A percentile compares a stretch with the other conserved stretches of the same genome.
Evolutionary conservation across 2,113 vertebrate genomes (phyloP).

Genomic region (Marmota flaviventris): DNA sequence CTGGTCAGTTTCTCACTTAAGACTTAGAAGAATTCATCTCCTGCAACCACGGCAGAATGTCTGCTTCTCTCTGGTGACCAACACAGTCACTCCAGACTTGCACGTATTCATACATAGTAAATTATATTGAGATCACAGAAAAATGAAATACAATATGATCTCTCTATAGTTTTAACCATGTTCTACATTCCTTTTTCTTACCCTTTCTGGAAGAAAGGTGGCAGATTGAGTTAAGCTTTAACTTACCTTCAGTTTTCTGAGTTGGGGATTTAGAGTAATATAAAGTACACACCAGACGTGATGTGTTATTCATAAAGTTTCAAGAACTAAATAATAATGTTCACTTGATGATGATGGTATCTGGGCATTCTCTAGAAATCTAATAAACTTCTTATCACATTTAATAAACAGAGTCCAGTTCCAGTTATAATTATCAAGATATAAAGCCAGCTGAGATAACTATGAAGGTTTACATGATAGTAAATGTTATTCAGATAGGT

Average conservation of each 20-base stretch:
- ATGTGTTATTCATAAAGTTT: constrained; percentile 28
- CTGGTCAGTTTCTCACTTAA: not conserved
- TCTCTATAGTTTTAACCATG: not conserved
- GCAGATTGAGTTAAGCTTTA: not conserved
- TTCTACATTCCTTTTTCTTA: not conserved
- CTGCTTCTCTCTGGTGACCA: not conserved
- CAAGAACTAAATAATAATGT: constrained; percentile 40
- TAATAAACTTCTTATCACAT: constrained; percentile 72
- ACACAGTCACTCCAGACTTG: too few species aligned
- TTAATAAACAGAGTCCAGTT: constrained; percentile 73
- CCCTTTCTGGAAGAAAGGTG: not conserved
- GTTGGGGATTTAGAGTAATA: not conserved
- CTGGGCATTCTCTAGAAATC: constrained; percentile 62
- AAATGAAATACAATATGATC: not conserved
- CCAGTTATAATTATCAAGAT: constrained; percentile 65
- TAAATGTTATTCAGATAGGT: constrained; percentile 68
- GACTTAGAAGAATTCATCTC: not conserved
- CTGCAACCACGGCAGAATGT: not conserved
- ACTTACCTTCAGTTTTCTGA: not conserved
- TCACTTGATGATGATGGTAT: constrained; percentile 45
- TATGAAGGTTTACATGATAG: constrained; percentile 48
- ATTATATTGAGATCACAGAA: not conserved
- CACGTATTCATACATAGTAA: not conserved
- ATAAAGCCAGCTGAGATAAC: constrained; percentile 69
- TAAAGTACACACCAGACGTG: not conserved